Base-by-base conservation (phyloP, 2,797 vertebrate species). In the Taeniopygia guttata region DNA sequence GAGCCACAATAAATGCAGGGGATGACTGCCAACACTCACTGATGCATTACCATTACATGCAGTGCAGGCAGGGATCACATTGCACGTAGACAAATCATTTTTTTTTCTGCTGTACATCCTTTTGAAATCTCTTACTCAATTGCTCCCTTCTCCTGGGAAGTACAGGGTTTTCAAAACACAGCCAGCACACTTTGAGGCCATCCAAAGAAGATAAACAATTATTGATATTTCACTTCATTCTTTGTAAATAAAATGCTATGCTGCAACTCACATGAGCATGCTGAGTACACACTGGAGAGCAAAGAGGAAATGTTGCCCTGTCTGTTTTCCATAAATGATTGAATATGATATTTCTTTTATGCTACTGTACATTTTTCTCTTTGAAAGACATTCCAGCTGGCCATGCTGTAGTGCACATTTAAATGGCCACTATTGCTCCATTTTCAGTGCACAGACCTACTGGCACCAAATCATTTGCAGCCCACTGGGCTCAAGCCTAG, bases 311-410 rank as follows among this genome's bases (percentile, higher is more conserved):
- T 29, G 32, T 19, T 76, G 48, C 42, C 62, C 36, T 95, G 18
- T 81, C 96, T 91, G 79, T 97, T 95, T 73, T 93, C 96, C 42
- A 95, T 43, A 94, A 94, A 77, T 46, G 49, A 79, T 30, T 82
- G 43, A 84, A 74, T 56, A 34, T 56, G 42, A 27, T 80, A 62
- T 81, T 89, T 94, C 60, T 68, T 40, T 90, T 75, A n/a, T 2
- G 2, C 10, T 88, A 32, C 29, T 22, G 60, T 67, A n/a, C 23
- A n/a, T 87, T 88, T 84, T 88, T 67, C 40, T 84, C 43, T 83
- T 63, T 62, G 90, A 93, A 82, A 91, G 68, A 52, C 66, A 83
- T 38, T 22, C 60, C 68, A 58, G 52, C 72, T 55, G 69, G 59
- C 30, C 48, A 45, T 46, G 45, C 43, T 75, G 66, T 13, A 68